Conservation (phyloP, 1,140 invertebrate genomes). For the Atta colombica region DNA sequence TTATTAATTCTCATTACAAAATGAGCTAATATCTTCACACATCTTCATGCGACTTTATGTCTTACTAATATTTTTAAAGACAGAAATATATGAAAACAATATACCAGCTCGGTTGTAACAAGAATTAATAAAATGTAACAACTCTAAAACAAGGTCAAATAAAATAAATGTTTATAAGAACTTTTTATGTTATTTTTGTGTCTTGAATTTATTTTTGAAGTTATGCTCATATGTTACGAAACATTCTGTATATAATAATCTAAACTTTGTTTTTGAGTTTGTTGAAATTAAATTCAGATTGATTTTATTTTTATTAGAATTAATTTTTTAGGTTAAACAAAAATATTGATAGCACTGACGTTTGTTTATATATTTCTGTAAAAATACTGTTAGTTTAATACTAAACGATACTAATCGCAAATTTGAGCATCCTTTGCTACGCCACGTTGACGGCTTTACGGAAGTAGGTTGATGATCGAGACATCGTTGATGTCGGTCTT, state of each 20-base stretch:
- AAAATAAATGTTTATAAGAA: too few species aligned
- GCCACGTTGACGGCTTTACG: background rate
- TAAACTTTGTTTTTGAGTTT: background rate
- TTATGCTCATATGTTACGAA: too few species aligned
- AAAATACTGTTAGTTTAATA: background rate
- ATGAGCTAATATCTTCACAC: too few species aligned
- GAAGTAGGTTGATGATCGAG: slow-evolving; percentile 66
- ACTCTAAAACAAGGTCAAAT: too few species aligned
- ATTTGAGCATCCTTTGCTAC: background rate
- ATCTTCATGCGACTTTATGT: too few species aligned
- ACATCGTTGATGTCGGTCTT: slow-evolving; percentile 71
- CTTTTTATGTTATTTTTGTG: too few species aligned
- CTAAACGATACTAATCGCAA: background rate
- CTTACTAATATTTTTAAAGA: too few species aligned
- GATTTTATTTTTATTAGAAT: background rate
- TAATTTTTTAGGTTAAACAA: background rate
- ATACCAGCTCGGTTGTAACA: too few species aligned
- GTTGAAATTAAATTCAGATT: slow-evolving; percentile 13
- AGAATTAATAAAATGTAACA: too few species aligned
- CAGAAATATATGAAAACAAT: too few species aligned
- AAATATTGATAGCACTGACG: background rate
- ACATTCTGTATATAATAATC: background rate
- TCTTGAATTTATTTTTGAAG: too few species aligned
- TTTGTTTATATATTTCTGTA: background rate
- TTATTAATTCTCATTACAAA: too few species aligned